phyloP scores from a whole-genome alignment of 2,797 vertebrate species.

The Ammospiza maritima region DNA sequence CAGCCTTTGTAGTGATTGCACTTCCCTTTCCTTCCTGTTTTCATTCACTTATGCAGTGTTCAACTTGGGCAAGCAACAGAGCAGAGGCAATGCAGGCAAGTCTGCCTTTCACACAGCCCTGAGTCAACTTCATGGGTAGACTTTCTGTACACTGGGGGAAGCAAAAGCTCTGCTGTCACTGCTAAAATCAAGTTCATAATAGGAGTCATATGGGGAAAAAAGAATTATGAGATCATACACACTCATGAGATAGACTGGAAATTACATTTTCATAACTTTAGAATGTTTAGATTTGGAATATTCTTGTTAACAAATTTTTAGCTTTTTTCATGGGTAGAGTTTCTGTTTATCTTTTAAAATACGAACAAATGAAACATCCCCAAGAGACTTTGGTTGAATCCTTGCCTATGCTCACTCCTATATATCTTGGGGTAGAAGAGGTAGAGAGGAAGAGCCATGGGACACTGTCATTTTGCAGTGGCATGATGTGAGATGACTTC shows the following conservation, averaged over 20 bases:
- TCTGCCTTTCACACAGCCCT: background rate
- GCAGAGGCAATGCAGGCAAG: background rate
- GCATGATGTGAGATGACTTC: background rate
- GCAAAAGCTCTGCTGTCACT: background rate
- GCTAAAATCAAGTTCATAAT: background rate
- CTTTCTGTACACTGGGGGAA: background rate
- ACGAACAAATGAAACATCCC: background rate
- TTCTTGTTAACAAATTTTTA: background rate
- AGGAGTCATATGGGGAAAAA: background rate
- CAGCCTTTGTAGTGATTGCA: rapidly evolving
- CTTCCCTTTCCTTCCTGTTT: background rate
- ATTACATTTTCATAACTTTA: background rate
- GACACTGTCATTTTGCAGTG: background rate
- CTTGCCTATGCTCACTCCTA: background rate
- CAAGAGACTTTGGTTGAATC: background rate
- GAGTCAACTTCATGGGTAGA: background rate
- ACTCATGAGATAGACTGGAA: background rate
- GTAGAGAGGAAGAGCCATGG: background rate
- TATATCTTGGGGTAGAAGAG: background rate
- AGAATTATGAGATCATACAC: background rate
- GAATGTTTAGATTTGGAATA: background rate
- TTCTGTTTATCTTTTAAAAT: background rate
- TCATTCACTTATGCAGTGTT: background rate
- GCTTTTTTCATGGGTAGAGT: background rate
- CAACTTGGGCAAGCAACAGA: background rate